Base-by-base conservation (phyloP, 2,888 invertebrate species). In the Caradrina clavipalpis region DNA sequence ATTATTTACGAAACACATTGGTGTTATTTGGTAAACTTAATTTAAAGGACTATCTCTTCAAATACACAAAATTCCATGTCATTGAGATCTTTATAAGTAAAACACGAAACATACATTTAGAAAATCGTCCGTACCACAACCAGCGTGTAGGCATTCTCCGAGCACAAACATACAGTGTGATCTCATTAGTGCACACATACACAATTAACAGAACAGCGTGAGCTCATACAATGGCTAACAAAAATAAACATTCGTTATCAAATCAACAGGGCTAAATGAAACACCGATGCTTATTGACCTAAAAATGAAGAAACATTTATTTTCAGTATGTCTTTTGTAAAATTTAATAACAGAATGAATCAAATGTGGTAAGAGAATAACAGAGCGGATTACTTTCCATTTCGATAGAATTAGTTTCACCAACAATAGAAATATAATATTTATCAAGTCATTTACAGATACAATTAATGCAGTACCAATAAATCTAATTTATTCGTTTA, bases 221-320 rank as follows among this genome's bases (percentile, higher is more conserved):
- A 51, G 35, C 17, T 65, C 42, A 63, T 61, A 61, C 62, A 54
- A 57, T 47, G n/a, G 56, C 49, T 31, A 60, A 58, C 66, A 71
- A 50, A 63, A 70, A 53, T 42, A 57, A 73, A 59, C 80, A 59
- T 39, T 35, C 1, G 39, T 63, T 58, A 64, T 50, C 42, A 80
- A 79, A 59, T 62, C 60, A 76, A 69, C 62, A 35, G 80, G 72
- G 51, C 54, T 65, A 95, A 96, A 96, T 96, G 89, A 96, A 96
- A 96, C 95, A 96, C 95, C 83, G 91, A 94, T 95, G 90, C 95
- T 96, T 96, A 96, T 97, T 96, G 96, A 97, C 97, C 97, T 97
- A 97, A 97, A 97, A 97, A 97, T 97, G 97, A 97, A 97, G 97
- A 97, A 97, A 97, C 97, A 97, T 97, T 97, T 97, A 97, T 97